These are phyloP conservation scores for Biston betularia DNA, from an alignment of 2,888 invertebrate genomes.

Conservation along the genomic window DNA sequence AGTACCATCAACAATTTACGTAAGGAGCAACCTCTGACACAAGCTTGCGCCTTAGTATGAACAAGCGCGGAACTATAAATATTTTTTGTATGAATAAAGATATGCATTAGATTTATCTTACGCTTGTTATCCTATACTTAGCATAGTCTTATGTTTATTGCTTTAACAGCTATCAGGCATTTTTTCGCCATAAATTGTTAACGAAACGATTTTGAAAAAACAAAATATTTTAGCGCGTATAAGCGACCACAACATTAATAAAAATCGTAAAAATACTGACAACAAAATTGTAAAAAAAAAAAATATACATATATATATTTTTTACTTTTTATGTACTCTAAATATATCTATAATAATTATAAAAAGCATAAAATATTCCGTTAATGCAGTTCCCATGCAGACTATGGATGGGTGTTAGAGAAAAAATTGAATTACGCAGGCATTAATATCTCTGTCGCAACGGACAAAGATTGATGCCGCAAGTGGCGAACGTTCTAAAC, in stretches of 20 bases:
- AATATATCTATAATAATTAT: not conserved
- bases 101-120: conserved; percentile 42
- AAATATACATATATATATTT: not conserved
- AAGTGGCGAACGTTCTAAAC: not conserved
- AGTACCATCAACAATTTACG: conserved; percentile 13
- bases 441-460: conserved; percentile 5
- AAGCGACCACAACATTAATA: not conserved
- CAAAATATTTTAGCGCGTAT: not conserved
- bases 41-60: not conserved
- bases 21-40: no score
- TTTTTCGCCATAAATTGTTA: not conserved
- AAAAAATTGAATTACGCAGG: not conserved
- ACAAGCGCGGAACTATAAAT: conserved; percentile 30
- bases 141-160: conserved; percentile 37
- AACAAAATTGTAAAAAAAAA: not conserved
- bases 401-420: not conserved
- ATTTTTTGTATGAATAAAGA: conserved; percentile 42
- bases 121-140: conserved; percentile 34
- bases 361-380: not conserved
- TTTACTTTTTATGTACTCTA: not conserved
- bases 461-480: conserved; percentile 2
- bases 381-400: conserved; percentile 1
- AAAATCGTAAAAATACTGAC: not conserved
- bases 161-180: conserved; percentile 32
- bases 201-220: not conserved